phyloP scores from a whole-genome alignment of 2,113 vertebrate genomes.

The Bubalus kerabau region DNA sequence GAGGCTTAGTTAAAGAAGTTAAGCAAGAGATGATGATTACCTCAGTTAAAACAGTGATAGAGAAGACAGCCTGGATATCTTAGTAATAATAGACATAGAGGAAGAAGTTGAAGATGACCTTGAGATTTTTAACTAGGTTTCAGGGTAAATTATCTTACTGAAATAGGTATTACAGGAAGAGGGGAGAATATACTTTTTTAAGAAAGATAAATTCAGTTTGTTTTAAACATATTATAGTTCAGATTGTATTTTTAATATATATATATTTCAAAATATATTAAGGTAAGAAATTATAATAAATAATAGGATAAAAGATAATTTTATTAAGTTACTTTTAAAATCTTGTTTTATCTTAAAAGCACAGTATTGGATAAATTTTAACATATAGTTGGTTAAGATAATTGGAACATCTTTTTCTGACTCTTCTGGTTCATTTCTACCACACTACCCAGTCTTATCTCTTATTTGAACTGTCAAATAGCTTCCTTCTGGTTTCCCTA shows the following conservation, averaged over 20 bases:
- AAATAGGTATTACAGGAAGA: not conserved
- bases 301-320: not conserved
- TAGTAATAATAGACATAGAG: not conserved
- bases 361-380: not conserved
- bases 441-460: not conserved
- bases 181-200: not conserved
- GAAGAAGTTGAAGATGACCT: not conserved
- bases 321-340: not conserved
- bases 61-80: not conserved
- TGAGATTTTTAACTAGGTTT: not conserved
- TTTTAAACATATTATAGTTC: not conserved
- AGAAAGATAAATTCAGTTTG: not conserved
- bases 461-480: not conserved
- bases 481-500: not conserved
- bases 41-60: not conserved
- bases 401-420: not conserved
- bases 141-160: not conserved
- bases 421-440: not conserved
- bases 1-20: not conserved
- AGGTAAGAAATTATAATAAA: not conserved
- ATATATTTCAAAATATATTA: slow-evolving; percentile 30
- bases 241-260: not conserved
- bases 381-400: not conserved
- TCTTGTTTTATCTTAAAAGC: not conserved
- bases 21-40: not conserved